Evolutionary conservation across 2,888 invertebrate species (phyloP).

Genomic region (Drosophila emarginata): DNA sequence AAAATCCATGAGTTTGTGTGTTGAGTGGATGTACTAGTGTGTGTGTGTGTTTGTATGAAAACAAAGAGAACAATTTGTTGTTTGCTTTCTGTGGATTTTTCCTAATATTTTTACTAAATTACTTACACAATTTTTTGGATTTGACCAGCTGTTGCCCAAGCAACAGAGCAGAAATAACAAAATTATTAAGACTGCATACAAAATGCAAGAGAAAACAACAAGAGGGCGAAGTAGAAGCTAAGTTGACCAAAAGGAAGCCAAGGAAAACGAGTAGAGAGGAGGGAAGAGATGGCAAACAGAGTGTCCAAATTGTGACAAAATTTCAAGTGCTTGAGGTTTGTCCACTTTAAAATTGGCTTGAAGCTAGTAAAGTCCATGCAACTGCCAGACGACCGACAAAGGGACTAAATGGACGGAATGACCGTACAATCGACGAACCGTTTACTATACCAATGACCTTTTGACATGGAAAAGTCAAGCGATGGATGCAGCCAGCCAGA

Average conservation of each 20-base stretch:
- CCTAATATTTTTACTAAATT: constrained; percentile 69
- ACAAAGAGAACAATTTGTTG: constrained; percentile 64
- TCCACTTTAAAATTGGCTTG: constrained; percentile 54
- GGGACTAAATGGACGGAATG: not conserved
- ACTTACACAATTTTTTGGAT: constrained; percentile 62
- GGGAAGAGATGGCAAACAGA: not conserved
- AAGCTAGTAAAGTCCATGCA: not conserved
- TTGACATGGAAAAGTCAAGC: constrained; percentile 51
- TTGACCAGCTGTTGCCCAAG: constrained; percentile 58
- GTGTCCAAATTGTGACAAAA: constrained; percentile 44
- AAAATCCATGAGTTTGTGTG: not conserved
- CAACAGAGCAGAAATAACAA: constrained; percentile 41
- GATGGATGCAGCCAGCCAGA: constrained; percentile 42
- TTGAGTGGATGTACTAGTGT: not conserved
- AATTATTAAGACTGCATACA: constrained; percentile 59
- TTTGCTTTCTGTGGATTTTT: constrained; percentile 43
- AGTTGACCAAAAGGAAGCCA: not conserved
- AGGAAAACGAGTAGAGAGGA: not conserved
- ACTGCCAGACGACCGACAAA: constrained; percentile 13
- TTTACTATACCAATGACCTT: constrained; percentile 68
- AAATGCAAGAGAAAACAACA: constrained; percentile 17
- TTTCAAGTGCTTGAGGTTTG: constrained; percentile 48
- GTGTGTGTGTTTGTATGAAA: constrained; percentile 25
- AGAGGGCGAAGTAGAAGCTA: not conserved
- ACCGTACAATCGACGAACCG: constrained; percentile 24